Percentiles rank a stretch among this genome's conserved stretches.
Evolutionary conservation across 64 coral and sea anemone genomes (phyloP).

Genomic region (Dendronephthya gigantea): DNA sequence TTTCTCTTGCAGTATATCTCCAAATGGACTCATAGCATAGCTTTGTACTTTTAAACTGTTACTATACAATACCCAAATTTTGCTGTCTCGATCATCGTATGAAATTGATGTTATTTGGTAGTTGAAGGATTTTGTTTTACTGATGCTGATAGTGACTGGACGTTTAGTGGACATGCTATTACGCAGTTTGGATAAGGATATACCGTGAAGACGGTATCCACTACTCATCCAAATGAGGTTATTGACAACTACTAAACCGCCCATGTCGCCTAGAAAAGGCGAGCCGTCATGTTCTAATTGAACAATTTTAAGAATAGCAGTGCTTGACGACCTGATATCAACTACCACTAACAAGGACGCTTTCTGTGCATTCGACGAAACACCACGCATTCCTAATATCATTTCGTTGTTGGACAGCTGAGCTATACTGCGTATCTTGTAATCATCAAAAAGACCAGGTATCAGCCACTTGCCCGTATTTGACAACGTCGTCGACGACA

Average conservation of each 20-base stretch:
- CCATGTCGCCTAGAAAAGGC: slow-evolving; percentile 50
- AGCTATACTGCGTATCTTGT: slow-evolving; percentile 67
- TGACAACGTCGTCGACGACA: slow-evolving; percentile 65
- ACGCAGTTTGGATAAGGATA: slow-evolving; percentile 5
- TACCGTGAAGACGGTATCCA: slow-evolving; percentile 25
- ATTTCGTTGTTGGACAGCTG: slow-evolving; percentile 41
- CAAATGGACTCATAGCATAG: slow-evolving; percentile 49
- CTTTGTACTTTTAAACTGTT: slow-evolving; percentile 47
- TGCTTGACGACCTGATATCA: not conserved
- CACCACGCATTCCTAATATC: slow-evolving; percentile 74
- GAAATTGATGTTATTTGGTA: slow-evolving; percentile 58
- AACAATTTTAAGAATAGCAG: slow-evolving; percentile 51
- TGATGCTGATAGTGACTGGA: slow-evolving; percentile 41
- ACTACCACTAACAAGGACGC: slow-evolving; percentile 62
- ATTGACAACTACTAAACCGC: slow-evolving; percentile 48
- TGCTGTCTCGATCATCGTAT: slow-evolving; percentile 47
- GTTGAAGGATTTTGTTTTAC: slow-evolving; percentile 17
- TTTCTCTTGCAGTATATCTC: slow-evolving; percentile 35
- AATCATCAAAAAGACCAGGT: slow-evolving; percentile 86
- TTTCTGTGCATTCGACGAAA: slow-evolving; percentile 58
- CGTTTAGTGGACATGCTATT: slow-evolving; percentile 12
- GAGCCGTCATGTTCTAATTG: slow-evolving; percentile 26
- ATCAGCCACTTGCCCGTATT: slow-evolving; percentile 68
- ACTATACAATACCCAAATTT: slow-evolving; percentile 60
- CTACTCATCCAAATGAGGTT: slow-evolving; percentile 47